Percentiles rank a stretch among this genome's conserved stretches.
These are phyloP conservation scores for Spinibarbus caldwelli DNA, from an alignment of 2,797 vertebrate genomes.

Conservation along the genomic window DNA sequence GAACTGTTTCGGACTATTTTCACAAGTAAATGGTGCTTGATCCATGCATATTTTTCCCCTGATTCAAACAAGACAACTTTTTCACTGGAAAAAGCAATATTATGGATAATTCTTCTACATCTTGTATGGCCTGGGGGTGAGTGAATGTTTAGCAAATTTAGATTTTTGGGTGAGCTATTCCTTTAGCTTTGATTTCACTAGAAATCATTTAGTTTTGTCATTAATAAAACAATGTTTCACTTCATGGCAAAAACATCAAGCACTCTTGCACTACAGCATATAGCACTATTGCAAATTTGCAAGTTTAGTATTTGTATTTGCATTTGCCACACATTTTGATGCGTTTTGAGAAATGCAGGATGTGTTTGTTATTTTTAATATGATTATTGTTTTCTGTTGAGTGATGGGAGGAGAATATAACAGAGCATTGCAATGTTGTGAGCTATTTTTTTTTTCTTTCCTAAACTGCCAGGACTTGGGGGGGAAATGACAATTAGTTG, in stretches of 20 bases:
- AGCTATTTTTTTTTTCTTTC: background rate
- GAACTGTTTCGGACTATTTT: background rate
- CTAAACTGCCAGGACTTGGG: background rate
- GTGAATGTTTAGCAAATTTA: background rate
- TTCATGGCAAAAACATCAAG: background rate
- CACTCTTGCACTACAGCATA: background rate
- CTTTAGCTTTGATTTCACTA: background rate
- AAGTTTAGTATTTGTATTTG: background rate
- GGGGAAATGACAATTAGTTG: no score
- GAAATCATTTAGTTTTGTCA: background rate
- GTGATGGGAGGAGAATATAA: background rate
- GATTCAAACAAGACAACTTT: background rate
- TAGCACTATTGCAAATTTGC: background rate
- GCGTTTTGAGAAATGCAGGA: background rate
- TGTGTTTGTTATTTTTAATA: background rate
- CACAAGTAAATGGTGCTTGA: background rate
- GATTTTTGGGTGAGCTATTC: background rate
- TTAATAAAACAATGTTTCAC: background rate
- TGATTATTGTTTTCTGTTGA: background rate
- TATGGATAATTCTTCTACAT: background rate
- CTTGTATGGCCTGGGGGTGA: background rate
- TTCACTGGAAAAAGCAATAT: background rate
- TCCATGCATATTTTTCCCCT: background rate
- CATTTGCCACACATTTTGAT: background rate
- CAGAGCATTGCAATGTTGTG: background rate